phyloP scores from a whole-genome alignment of 2,888 invertebrate species.

The Epistrophe eligans region DNA sequence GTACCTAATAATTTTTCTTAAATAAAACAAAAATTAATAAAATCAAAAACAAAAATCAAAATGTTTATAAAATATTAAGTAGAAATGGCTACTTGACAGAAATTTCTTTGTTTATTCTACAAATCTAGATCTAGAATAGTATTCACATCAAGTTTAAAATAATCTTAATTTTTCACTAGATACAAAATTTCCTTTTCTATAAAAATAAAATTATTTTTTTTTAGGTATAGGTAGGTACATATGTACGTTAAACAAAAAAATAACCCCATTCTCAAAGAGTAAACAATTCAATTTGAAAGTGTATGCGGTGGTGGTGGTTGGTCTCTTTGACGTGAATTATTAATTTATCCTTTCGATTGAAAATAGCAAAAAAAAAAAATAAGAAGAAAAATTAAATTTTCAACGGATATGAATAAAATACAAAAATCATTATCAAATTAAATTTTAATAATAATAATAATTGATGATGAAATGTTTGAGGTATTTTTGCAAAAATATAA shows the following conservation, averaged over 20 bases:
- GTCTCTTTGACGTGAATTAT: conserved; percentile 51
- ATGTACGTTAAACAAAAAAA: neutral
- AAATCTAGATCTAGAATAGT: no score
- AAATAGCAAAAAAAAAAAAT: neutral
- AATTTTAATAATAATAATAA: conserved; percentile 1
- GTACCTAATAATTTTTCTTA: no score
- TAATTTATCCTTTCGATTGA: conserved; percentile 37
- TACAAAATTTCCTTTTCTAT: neutral
- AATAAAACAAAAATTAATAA: no score
- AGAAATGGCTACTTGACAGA: no score
- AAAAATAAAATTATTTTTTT: neutral
- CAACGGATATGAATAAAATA: conserved; percentile 16
- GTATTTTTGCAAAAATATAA: neutral
- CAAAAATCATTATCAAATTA: conserved; percentile 1
- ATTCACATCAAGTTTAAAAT: no score
- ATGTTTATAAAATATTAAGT: no score
- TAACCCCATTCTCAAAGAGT: conserved; percentile 39
- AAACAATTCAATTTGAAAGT: conserved; percentile 61
- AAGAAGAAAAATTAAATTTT: neutral
- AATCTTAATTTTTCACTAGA: no score
- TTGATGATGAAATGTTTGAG: conserved; percentile 11
- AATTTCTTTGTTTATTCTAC: no score
- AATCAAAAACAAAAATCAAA: no score
- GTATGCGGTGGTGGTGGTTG: neutral
- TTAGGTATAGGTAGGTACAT: conserved; percentile 4